phyloP scores from a whole-genome alignment of 2,888 invertebrate genomes.

The Mimumesa dahlbomi region DNA sequence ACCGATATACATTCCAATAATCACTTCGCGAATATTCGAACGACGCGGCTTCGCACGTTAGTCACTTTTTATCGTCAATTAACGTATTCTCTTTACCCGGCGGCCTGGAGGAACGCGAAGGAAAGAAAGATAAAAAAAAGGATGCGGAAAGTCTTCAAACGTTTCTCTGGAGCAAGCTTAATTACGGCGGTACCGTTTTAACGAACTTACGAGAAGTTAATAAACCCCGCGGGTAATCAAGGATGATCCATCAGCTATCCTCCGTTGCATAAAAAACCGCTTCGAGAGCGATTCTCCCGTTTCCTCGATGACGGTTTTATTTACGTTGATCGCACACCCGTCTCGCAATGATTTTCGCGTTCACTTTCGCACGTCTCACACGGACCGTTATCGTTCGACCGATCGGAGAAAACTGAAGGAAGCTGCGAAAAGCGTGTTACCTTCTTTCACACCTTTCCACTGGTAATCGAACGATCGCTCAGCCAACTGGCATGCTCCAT shows the following conservation, averaged over 20 bases:
- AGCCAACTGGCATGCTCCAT: neutral
- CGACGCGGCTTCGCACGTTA: too few species aligned
- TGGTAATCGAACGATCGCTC: neutral
- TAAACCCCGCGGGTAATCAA: constrained; percentile 37
- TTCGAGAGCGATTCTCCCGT: neutral
- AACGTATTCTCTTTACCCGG: too few species aligned
- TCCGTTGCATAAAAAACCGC: constrained; percentile 14
- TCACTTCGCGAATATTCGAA: neutral
- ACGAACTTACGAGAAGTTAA: constrained; percentile 50
- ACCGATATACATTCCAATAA: neutral
- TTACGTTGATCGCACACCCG: neutral
- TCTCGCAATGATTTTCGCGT: neutral
- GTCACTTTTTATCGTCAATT: too few species aligned
- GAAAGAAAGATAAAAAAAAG: neutral
- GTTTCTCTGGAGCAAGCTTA: constrained; percentile 39
- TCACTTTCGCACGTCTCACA: neutral
- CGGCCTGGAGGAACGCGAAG: neutral
- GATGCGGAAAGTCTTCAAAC: neutral
- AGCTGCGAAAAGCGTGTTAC: neutral
- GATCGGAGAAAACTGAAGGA: neutral
- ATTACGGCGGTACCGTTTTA: constrained; percentile 57
- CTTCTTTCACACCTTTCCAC: neutral
- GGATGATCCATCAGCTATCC: constrained; percentile 30
- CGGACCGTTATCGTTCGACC: neutral
- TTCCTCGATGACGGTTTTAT: neutral